Base-by-base conservation (phyloP, 2,113 vertebrate species). In the Centropristis striata region DNA sequence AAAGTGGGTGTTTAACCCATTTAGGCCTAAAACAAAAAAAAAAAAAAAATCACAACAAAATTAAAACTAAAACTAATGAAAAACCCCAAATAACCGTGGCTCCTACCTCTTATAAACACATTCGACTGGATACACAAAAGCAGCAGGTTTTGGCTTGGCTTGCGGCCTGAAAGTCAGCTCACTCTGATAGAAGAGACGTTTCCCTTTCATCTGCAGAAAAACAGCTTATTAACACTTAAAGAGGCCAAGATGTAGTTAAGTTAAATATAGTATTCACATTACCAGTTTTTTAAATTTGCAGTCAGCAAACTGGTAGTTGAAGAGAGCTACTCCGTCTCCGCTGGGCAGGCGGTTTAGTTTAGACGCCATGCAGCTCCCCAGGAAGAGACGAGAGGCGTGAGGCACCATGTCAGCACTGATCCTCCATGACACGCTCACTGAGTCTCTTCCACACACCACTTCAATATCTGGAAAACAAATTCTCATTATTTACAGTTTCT, bases 211-310 rank as follows among this genome's bases (percentile, higher is more conserved):
- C 95, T 96, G 71, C 2, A 37, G 10, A 58, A 8, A 9, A 39
- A 39, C 3, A 11, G 14, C 15, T 55, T 15, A 65, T 0, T 4
- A 14, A 46, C 8, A 13, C 0, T n/a, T 1, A 0, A 1, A 15
- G 1, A 16, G 8, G 5, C 6, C 20, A 21, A 20, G n/a, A 25
- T 9, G 8, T 11, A 8, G 16, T n/a, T 18, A 8, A 9, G 10
- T 20, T 4, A 8, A 3, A 49, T 0, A 39, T 14, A 37, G 4
- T 3, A n/a, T 13, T 20, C 9, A 15, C 16, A 27, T 60, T 88
- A 95, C 95, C 93, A 5, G 18, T 60, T 71, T 86, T 58, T 46
- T 90, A 78, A 95, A 94, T 44, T 32, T 87, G 77, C 95, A 96
- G 0, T 88, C 81, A 1, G 0, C 5, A 6, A 94, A 65, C 0